These are phyloP conservation scores for Pinna nobilis DNA, from an alignment of 1,140 invertebrate genomes.

Conservation along the genomic window DNA sequence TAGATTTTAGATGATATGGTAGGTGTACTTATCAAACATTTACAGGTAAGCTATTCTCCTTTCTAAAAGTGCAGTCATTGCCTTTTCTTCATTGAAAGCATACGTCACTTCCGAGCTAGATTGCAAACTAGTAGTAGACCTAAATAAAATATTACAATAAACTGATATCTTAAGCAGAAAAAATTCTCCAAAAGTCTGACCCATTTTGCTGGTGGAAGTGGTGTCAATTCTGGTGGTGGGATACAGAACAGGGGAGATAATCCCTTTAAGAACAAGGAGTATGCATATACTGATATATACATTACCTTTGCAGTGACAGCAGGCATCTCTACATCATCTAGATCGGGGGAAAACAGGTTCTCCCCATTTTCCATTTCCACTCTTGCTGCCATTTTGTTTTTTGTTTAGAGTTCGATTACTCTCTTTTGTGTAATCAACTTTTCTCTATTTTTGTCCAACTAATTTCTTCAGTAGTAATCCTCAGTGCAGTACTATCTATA, in stretches of 20 bases:
- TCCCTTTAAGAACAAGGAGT: conserved; percentile 34
- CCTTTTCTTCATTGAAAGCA: too few species aligned
- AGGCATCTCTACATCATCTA: conserved; percentile 53
- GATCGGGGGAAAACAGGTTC: conserved; percentile 63
- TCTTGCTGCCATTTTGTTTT: conserved; percentile 48
- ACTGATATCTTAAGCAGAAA: neutral
- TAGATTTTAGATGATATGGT: neutral
- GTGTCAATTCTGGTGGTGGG: too few species aligned
- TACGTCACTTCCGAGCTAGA: too few species aligned
- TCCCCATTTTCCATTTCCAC: conserved; percentile 60
- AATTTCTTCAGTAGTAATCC: too few species aligned
- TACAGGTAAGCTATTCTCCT: too few species aligned
- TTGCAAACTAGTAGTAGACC: neutral
- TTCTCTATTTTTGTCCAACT: too few species aligned
- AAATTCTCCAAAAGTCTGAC: neutral
- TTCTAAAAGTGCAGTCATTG: too few species aligned
- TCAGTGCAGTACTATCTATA: too few species aligned
- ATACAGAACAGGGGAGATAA: neutral
- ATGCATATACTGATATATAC: conserved; percentile 20
- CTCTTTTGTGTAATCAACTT: too few species aligned
- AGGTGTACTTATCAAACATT: neutral
- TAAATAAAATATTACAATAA: neutral
- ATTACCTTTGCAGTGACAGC: conserved; percentile 51
- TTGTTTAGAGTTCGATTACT: neutral
- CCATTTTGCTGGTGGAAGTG: neutral